These are phyloP conservation scores for Pseudachorutes palmiensis DNA, from an alignment of 1,140 invertebrate species.

Conservation along the genomic window DNA sequence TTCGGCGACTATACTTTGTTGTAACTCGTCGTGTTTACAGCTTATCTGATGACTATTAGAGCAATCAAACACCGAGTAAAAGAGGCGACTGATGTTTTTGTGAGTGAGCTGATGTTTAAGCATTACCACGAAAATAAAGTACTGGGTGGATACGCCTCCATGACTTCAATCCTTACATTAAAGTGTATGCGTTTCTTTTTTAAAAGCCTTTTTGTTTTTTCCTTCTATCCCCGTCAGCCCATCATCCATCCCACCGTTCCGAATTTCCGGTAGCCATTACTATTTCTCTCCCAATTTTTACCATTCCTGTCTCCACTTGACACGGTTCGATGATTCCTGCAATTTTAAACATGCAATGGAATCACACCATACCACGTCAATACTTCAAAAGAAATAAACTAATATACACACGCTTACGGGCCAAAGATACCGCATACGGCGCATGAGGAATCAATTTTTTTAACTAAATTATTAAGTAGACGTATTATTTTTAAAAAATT, in stretches of 20 bases:
- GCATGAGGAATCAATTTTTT: too few species aligned
- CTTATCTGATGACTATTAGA: too few species aligned
- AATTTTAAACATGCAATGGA: constrained; percentile 22
- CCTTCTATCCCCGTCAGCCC: neutral
- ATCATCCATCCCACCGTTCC: neutral
- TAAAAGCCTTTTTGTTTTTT: neutral
- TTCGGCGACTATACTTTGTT: too few species aligned
- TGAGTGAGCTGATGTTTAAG: neutral
- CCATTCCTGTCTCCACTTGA: constrained; percentile 13
- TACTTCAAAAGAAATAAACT: too few species aligned
- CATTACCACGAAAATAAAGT: neutral
- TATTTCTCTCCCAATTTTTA: neutral
- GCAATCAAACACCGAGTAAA: too few species aligned
- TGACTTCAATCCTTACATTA: neutral
- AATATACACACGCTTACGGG: too few species aligned
- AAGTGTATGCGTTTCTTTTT: neutral
- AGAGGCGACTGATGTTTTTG: too few species aligned
- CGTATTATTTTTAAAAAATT: too few species aligned
- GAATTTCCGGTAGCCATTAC: constrained; percentile 37
- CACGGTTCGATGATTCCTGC: constrained; percentile 25
- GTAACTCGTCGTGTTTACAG: too few species aligned
- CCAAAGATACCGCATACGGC: too few species aligned
- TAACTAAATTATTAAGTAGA: too few species aligned
- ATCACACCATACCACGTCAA: neutral
- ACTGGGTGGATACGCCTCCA: neutral